Conservation (phyloP, 23 tunicate species). For the Phallusia fumigata region DNA sequence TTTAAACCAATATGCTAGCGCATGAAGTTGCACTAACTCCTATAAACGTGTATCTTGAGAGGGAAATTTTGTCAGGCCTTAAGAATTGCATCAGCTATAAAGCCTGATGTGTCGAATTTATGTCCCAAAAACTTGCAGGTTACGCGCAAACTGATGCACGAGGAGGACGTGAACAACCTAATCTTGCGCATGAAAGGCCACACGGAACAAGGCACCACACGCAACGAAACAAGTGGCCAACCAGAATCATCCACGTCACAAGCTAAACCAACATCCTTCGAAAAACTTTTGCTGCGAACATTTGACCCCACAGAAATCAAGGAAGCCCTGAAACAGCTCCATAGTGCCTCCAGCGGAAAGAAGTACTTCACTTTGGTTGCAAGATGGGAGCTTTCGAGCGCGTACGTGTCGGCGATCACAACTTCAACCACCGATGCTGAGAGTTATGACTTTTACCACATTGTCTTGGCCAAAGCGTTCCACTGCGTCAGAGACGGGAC, state of each 20-base stretch:
- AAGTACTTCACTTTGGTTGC: constrained; percentile 17
- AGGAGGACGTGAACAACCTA: constrained; percentile 26
- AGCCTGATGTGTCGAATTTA: too few species aligned
- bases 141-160: constrained; percentile 26
- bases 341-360: constrained; percentile 26
- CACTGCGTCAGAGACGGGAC: constrained; percentile 47
- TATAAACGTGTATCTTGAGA: too few species aligned
- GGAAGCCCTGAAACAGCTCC: constrained; percentile 30
- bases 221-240: neutral
- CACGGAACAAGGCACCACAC: constrained; percentile 20
- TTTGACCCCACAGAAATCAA: constrained; percentile 45
- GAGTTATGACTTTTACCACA: constrained; percentile 42
- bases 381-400: neutral
- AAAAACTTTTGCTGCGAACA: constrained; percentile 27
- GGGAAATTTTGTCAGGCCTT: too few species aligned
- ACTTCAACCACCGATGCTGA: constrained; percentile 36
- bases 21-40: too few species aligned
- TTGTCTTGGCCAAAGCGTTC: constrained; percentile 58
- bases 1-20: too few species aligned
- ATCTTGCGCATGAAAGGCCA: constrained; percentile 37
- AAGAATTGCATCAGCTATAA: too few species aligned
- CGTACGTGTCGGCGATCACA: constrained; percentile 18
- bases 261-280: constrained; percentile 13
- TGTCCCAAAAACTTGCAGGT: constrained; percentile 7
- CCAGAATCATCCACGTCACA: constrained; percentile 1